Evolutionary conservation across 2,888 invertebrate genomes (phyloP).

Genomic region (Ligdia adustata): DNA sequence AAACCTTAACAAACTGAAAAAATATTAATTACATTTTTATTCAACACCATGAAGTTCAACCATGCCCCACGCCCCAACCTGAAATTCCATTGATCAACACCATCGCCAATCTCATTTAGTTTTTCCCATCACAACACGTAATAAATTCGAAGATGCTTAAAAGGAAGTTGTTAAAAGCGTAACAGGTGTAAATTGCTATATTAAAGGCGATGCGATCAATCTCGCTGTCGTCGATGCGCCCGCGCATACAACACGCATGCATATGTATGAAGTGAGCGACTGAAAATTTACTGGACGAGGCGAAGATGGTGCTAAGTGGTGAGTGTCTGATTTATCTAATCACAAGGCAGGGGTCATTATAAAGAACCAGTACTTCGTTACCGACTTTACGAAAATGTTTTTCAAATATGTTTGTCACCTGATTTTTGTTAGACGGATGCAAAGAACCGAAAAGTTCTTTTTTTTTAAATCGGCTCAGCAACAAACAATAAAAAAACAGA

Average conservation of each 20-base stretch:
- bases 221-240: constrained; percentile 51
- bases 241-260: constrained; percentile 42
- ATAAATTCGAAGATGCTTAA: constrained; percentile 53
- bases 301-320: not conserved
- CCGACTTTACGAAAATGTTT: no score
- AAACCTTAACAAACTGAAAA: no score
- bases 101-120: constrained; percentile 12
- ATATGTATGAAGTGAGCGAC: constrained; percentile 40
- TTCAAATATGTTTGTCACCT: no score
- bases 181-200: constrained; percentile 75
- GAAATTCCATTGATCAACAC: not conserved
- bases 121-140: constrained; percentile 41
- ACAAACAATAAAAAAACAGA: no score
- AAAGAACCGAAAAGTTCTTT: no score
- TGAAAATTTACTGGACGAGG: constrained; percentile 1
- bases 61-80: no score
- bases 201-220: constrained; percentile 64
- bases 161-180: constrained; percentile 57
- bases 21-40: no score
- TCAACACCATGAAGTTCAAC: no score
- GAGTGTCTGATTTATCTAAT: not conserved
- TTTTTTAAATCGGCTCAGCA: no score
- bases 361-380: no score
- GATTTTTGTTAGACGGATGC: no score
- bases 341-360: no score